A percentile compares a stretch with the other conserved stretches of the same genome.
These are phyloP conservation scores for Epinotia bilunana DNA, from an alignment of 2,888 invertebrate genomes.

Conservation along the genomic window DNA sequence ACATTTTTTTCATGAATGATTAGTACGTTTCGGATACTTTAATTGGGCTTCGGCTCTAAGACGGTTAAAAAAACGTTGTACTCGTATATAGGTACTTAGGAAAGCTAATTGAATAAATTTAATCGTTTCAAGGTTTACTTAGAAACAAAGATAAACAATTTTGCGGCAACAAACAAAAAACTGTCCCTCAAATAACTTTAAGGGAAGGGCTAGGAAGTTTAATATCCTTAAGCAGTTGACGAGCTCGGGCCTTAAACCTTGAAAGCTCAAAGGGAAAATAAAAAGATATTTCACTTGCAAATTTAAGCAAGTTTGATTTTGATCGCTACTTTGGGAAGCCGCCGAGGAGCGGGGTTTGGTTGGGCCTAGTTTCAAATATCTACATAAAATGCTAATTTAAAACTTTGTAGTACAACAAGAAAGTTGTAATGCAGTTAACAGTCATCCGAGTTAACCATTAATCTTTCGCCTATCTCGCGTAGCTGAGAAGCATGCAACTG, in stretches of 20 bases:
- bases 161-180: conserved; percentile 46
- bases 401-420: conserved; percentile 39
- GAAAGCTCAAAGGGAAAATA: conserved; percentile 72
- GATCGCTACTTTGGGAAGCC: conserved; percentile 65
- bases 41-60: too few relatives aligned
- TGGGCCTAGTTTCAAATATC: conserved; percentile 54
- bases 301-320: conserved; percentile 70
- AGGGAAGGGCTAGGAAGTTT: conserved; percentile 59
- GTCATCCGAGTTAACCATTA: conserved; percentile 22
- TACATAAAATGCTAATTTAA: conserved; percentile 58
- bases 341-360: conserved; percentile 59
- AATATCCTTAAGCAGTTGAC: conserved; percentile 70
- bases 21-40: too few relatives aligned
- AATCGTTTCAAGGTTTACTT: conserved; percentile 39
- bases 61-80: too few relatives aligned
- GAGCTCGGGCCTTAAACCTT: conserved; percentile 62
- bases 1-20: too few relatives aligned
- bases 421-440: conserved; percentile 44
- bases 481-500: conserved; percentile 11
- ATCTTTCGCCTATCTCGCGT: conserved; percentile 23
- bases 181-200: conserved; percentile 52
- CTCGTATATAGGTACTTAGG: neutral
- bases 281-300: conserved; percentile 74
- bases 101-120: conserved; percentile 30
- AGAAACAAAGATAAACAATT: conserved; percentile 41